Evolutionary conservation across 2,113 vertebrate species (phyloP), one percentile per base, ranked within the genome.

Genomic region (Tricholaema leucomelas): DNA sequence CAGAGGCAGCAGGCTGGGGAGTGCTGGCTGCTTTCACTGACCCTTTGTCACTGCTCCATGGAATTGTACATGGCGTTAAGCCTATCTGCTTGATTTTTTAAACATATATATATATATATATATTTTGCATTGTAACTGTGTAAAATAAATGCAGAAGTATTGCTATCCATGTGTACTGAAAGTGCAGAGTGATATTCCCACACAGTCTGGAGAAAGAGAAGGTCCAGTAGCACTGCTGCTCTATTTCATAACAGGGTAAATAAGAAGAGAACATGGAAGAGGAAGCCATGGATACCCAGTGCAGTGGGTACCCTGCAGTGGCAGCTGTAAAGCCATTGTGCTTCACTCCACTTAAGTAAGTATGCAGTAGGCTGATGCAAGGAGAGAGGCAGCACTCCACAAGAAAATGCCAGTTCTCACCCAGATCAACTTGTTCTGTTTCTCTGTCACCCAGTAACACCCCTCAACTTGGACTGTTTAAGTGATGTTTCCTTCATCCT

Each of bases 81-180:
- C 58, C 27, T 33, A 67, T n/a, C 48, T 63, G 56, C 42, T 83
- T 77, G 30, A 54, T 16, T 75, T 81, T 76, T 5, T 58, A 24
- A 25, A 50, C 48, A 50, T 23, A 48, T 23, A 25, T 24, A 46
- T 65, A 46, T 86, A 70, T 91, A 46, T 65, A 46, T 86, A 70
- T 91, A n/a, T 87, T 80, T 93, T 83, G 61, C 30, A 78, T 72
- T 71, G 66, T 81, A 84, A 84, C n/a, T 31, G 70, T 94, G 65
- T 93, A 91, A 91, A 94, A 93, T 95, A 95, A 95, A 91, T 40
- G 27, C 35, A 11, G 36, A 69, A 60, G 14, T 35, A 23, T 42
- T 84, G 38, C 17, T 83, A 18, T 33, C 13, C 2, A 2, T 27
- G 23, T 24, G 48, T 77, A 25, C 24, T 44, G 66, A n/a, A 54